A percentile compares a stretch with the other conserved stretches of the same genome.
Conservation (phyloP, 2,797 vertebrate species). For the Melanotaenia pygmaea region DNA sequence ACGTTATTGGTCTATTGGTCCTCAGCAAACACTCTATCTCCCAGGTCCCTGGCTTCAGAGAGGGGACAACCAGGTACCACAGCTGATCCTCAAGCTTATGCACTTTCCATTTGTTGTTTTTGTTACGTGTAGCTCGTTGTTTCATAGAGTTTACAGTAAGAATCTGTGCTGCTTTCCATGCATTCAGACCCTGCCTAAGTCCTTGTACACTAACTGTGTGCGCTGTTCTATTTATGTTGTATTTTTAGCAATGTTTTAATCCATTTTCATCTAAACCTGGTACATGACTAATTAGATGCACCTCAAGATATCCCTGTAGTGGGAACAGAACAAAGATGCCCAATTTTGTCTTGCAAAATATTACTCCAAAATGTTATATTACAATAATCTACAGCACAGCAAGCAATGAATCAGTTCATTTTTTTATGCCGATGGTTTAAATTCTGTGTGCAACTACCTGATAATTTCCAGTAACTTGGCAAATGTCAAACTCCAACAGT, state of each 20-base stretch:
- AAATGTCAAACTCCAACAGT: background rate
- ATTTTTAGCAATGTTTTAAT: background rate
- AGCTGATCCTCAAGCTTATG: background rate
- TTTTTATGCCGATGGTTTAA: background rate
- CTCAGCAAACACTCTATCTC: constrained; percentile 91
- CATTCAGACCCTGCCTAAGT: background rate
- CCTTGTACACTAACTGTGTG: background rate
- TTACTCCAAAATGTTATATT: background rate
- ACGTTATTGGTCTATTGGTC: constrained; percentile 90
- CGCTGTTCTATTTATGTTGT: background rate
- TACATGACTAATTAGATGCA: background rate
- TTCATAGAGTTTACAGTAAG: background rate
- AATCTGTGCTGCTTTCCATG: too few species aligned
- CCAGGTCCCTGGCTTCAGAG: constrained; percentile 88
- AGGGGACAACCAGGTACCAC: constrained; percentile 88
- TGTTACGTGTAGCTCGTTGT: background rate
- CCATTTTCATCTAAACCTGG: background rate
- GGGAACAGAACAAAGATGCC: background rate
- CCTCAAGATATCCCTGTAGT: background rate
- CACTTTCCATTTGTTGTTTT: background rate
- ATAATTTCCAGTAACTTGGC: background rate
- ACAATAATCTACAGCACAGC: background rate
- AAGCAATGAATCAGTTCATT: background rate
- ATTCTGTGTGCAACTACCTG: background rate
- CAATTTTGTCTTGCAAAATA: background rate